Evolutionary conservation across 2,113 vertebrate species (phyloP).

Genomic region (Nicator chloris): DNA sequence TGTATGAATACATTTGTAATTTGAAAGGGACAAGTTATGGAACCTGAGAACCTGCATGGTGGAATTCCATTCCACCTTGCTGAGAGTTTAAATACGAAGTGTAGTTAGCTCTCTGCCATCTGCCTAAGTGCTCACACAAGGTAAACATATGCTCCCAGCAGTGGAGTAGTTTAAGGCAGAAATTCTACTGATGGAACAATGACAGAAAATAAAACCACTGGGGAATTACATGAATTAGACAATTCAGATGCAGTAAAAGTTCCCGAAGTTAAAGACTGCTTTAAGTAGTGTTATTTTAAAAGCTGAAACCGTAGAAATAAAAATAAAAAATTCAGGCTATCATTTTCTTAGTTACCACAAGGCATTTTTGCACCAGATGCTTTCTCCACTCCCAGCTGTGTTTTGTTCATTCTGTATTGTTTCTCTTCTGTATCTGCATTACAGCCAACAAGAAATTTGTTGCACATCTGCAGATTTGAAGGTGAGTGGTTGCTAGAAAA

Average conservation of each 20-base stretch:
- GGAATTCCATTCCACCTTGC: background rate
- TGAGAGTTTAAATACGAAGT: background rate
- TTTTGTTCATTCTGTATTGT: background rate
- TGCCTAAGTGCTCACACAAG: background rate
- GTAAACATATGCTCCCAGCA: background rate
- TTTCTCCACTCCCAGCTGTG: background rate
- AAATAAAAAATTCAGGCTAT: background rate
- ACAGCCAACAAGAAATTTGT: background rate
- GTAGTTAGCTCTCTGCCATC: background rate
- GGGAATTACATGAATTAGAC: background rate
- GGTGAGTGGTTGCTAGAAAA: background rate
- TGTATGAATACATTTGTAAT: background rate
- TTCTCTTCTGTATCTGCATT: background rate
- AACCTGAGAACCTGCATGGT: background rate
- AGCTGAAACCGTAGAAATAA: background rate
- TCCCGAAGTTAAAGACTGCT: background rate
- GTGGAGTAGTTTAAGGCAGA: background rate
- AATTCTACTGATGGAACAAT: background rate
- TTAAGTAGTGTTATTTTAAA: background rate
- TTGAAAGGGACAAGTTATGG: background rate
- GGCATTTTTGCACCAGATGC: background rate
- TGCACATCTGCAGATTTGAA: background rate
- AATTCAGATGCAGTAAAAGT: background rate
- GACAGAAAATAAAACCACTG: background rate
- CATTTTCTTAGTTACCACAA: background rate